Evolutionary conservation across 2,797 vertebrate species (phyloP).

Genomic region (Xenopus petersii): DNA sequence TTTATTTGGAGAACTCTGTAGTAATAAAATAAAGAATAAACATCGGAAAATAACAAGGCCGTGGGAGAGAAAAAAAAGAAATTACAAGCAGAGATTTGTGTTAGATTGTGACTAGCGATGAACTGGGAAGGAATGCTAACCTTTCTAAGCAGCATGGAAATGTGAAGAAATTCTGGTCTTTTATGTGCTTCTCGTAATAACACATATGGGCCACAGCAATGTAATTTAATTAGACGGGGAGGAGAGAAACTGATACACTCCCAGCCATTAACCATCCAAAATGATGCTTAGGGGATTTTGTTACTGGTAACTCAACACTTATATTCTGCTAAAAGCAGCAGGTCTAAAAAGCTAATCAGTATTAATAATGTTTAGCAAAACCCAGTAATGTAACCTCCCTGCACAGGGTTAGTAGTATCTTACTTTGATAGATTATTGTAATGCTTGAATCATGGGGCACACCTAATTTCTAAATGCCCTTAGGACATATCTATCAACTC

Average conservation of each 20-base stretch:
- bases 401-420: too few relatives aligned
- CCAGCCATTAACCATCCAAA: background rate
- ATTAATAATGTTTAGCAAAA: background rate
- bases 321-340: background rate
- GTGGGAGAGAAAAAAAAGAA: slow-evolving; percentile 9
- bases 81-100: slow-evolving; percentile 1
- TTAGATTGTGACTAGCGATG: slow-evolving; percentile 3
- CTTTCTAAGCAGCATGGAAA: background rate
- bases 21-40: too few relatives aligned
- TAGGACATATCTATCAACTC: too few relatives aligned
- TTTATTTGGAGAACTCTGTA: too few relatives aligned
- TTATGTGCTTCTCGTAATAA: slow-evolving; percentile 4
- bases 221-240: slow-evolving; percentile 1
- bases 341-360: background rate
- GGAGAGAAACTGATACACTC: background rate
- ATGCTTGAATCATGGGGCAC: too few relatives aligned
- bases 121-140: slow-evolving; percentile 2
- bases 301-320: background rate
- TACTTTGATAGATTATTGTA: too few relatives aligned
- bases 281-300: background rate
- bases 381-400: too few relatives aligned
- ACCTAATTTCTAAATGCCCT: too few relatives aligned
- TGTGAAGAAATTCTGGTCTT: slow-evolving; percentile 2
- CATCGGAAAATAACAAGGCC: background rate
- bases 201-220: slow-evolving; percentile 2